These are phyloP conservation scores for Chloroceryle inda DNA, from an alignment of 2,797 vertebrate species.

Conservation along the genomic window DNA sequence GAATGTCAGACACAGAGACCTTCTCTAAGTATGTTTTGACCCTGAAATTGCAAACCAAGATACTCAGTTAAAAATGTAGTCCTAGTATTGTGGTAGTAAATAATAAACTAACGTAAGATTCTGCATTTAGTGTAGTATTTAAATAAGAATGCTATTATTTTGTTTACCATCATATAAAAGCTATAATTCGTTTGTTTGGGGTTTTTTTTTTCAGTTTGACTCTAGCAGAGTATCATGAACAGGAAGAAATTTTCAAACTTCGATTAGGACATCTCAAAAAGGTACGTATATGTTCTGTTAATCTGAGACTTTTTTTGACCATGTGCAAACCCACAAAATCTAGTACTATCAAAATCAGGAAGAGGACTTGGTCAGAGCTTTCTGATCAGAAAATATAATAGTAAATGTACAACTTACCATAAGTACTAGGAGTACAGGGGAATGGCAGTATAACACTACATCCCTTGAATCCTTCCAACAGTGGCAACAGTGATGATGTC, in stretches of 20 bases:
- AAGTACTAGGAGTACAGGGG: neutral
- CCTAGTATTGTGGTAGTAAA: neutral
- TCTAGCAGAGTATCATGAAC: conserved; percentile 97
- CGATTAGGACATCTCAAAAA: conserved; percentile 98
- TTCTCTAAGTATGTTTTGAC: neutral
- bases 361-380: neutral
- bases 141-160: neutral
- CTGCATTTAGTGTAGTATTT: neutral
- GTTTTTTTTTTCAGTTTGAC: conserved; percentile 85
- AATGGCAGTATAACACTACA: neutral
- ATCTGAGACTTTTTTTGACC: neutral
- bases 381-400: neutral
- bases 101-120: neutral
- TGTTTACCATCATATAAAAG: neutral
- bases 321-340: neutral
- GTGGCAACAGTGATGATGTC: neutral
- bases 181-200: neutral
- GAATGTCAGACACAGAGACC: neutral
- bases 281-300: conserved; percentile 78
- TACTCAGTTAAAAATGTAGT: neutral
- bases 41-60: neutral
- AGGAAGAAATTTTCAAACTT: conserved; percentile 99
- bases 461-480: neutral
- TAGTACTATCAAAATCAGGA: neutral
- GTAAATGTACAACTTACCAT: neutral